Percentiles rank a stretch among this genome's conserved stretches.
These are phyloP conservation scores for Danio tinwini DNA, from an alignment of 2,797 vertebrate species.

Conservation along the genomic window DNA sequence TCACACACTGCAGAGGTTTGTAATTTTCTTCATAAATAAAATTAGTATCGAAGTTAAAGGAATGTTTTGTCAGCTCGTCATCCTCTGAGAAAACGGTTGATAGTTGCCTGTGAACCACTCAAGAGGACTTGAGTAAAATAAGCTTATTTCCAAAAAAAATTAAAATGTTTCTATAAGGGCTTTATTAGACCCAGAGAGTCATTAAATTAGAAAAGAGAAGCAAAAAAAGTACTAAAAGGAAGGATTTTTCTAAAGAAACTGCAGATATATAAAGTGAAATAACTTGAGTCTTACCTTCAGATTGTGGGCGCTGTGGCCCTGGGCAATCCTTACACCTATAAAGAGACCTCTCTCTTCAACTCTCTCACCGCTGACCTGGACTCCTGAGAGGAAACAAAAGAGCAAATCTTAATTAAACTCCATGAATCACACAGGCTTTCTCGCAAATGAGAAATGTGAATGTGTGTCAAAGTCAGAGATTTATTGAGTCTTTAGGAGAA, in stretches of 20 bases:
- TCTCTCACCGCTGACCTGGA: constrained; percentile 81
- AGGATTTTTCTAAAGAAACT: neutral
- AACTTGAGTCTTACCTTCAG: constrained; percentile 69
- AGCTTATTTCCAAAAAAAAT: too few species aligned
- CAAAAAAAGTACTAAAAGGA: neutral
- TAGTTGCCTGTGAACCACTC: too few species aligned
- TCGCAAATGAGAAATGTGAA: neutral
- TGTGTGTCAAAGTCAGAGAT: neutral
- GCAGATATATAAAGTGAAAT: neutral
- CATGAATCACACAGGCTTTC: constrained; percentile 30
- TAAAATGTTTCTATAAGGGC: neutral
- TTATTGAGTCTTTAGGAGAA: neutral
- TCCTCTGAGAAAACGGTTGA: too few species aligned
- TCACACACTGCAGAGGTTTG: too few species aligned
- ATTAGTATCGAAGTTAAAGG: too few species aligned
- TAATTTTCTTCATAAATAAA: too few species aligned
- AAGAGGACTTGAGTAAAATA: too few species aligned
- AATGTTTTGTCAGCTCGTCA: too few species aligned
- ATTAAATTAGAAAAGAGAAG: neutral
- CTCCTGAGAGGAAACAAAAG: constrained; percentile 66
- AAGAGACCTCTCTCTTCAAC: constrained; percentile 69
- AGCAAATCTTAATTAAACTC: constrained; percentile 41
- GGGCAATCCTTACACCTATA: constrained; percentile 73
- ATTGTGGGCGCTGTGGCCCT: constrained; percentile 71
- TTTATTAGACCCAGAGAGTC: neutral